Evolutionary conservation across 2,113 vertebrate genomes (phyloP), one percentile per base, ranked within the genome.

Genomic region (Morone saxatilis): DNA sequence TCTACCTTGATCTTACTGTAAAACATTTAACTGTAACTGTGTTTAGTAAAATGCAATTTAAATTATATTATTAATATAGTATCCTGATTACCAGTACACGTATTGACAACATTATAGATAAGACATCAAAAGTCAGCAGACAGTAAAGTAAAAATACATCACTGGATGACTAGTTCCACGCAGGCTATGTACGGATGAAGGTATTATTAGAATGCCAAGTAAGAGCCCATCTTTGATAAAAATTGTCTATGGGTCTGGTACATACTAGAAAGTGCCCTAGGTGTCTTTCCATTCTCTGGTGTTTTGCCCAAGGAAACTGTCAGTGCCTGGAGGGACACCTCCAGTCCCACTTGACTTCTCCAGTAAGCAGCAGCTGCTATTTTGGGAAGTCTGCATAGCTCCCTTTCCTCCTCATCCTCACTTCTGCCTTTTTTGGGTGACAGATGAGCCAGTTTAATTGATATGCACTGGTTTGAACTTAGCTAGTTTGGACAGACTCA

Each of bases 291-390:
- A 77, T 81, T 81, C 82, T 76, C 76, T 81, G 62, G 82, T 81
- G 74, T 89, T 86, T 92, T 63, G 88, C 93, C 84, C 45, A 76
- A 86, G 90, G 92, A 92, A 89, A 71, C 88, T 90, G 88, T 85
- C 85, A 73, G 62, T 45, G 90, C 92, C 92, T 89, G 86, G 63
- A 90, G 93, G 88, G 91, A 84, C 75, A 91, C 87, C 86, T 76
- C 77, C 60, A 85, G 83, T 77, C 85, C 72, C 72, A 75, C 82
- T 84, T 88, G 81, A 84, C 80, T 91, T 71, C 77, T 75, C 47
- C 66, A 48, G 75, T 81, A 75, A 83, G 85, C 78, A 88, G 66
- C 25, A 45, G 61, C 68, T 85, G 81, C 85, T 93, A 85, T 89
- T 93, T 94, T 89, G 45, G 78, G 85, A 90, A 41, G 22, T 45